Evolutionary conservation across 2,888 invertebrate species (phyloP).

Genomic region (Drosophila neotestacea): DNA sequence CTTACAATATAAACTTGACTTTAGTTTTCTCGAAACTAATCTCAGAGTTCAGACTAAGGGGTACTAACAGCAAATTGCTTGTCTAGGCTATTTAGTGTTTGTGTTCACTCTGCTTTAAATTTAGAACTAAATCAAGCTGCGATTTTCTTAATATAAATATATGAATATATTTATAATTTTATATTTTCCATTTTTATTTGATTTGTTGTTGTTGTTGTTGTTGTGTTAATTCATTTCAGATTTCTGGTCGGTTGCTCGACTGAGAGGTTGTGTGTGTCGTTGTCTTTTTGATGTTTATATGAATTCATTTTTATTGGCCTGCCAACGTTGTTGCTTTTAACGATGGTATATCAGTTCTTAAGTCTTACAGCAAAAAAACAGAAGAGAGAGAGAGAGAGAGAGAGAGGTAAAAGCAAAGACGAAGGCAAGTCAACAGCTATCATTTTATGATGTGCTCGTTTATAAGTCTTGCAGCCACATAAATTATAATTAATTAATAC

Average conservation of each 20-base stretch:
- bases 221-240: conserved; percentile 57
- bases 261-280: conserved; percentile 31
- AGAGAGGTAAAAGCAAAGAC: neutral
- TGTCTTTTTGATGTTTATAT: conserved; percentile 72
- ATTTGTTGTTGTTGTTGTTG: conserved; percentile 18
- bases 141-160: conserved; percentile 64
- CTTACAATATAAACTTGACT: neutral
- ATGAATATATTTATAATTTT: conserved; percentile 53
- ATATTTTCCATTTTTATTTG: conserved; percentile 22
- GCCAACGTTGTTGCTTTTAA: conserved; percentile 66
- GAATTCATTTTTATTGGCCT: conserved; percentile 71
- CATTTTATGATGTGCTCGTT: conserved; percentile 75
- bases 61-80: conserved; percentile 10
- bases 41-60: no score
- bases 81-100: neutral
- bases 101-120: conserved; percentile 33
- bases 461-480: conserved; percentile 70
- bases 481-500: conserved; percentile 80
- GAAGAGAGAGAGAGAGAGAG: neutral
- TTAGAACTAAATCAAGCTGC: conserved; percentile 63
- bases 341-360: conserved; percentile 48
- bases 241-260: conserved; percentile 26
- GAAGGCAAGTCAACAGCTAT: conserved; percentile 41
- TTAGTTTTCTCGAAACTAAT: no score
- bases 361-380: conserved; percentile 39